phyloP scores from a whole-genome alignment of 1,140 invertebrate genomes.

The Cydia splendana region DNA sequence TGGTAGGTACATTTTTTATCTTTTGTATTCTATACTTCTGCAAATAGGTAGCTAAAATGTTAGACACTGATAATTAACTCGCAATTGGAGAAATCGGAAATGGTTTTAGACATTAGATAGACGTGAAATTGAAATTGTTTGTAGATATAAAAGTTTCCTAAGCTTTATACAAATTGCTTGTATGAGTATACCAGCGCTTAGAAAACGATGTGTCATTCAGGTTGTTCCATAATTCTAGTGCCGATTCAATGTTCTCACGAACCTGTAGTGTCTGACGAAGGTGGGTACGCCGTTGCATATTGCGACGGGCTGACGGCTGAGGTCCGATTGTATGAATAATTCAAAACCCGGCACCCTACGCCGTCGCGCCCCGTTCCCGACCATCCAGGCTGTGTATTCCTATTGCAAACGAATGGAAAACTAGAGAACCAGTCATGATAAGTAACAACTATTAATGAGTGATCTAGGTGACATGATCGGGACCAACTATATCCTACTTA shows the following conservation, averaged over 20 bases:
- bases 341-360: conserved; percentile 58
- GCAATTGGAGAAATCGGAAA: no score
- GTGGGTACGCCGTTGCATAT: conserved; percentile 46
- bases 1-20: no score
- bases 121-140: no score
- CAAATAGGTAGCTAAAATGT: no score
- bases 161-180: no score
- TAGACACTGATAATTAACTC: no score
- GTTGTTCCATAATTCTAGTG: conserved; percentile 16
- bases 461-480: background rate
- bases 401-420: background rate
- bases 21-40: no score
- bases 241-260: conserved; percentile 34
- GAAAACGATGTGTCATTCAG: background rate
- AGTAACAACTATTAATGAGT: background rate
- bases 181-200: no score
- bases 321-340: conserved; percentile 66
- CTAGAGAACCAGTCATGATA: background rate
- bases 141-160: no score
- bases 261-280: conserved; percentile 45
- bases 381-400: conserved; percentile 34
- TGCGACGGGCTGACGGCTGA: conserved; percentile 54
- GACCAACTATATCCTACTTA: background rate
- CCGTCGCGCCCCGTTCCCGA: conserved; percentile 44
- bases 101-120: no score